Evolutionary conservation across 1,140 invertebrate species (phyloP).

Genomic region (Drosophila eugracilis): DNA sequence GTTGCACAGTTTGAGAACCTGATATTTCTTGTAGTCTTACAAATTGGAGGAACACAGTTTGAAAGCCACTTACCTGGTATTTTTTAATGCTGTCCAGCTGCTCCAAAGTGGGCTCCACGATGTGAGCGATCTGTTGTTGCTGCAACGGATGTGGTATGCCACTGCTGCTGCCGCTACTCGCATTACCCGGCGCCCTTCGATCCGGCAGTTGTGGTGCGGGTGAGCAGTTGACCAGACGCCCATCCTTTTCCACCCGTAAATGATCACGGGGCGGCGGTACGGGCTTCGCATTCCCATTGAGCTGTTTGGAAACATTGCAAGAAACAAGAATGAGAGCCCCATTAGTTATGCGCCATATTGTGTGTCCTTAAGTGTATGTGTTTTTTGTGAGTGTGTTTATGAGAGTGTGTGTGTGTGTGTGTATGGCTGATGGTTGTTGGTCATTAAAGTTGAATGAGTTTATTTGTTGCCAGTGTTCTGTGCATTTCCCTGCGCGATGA

Average conservation of each 20-base stretch:
- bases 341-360: slow-evolving; percentile 27
- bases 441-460: slow-evolving; percentile 27
- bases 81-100: slow-evolving; percentile 95
- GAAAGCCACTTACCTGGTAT: slow-evolving; percentile 90
- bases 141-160: slow-evolving; percentile 54
- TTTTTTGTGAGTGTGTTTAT: slow-evolving; percentile 25
- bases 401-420: slow-evolving; percentile 19
- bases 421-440: slow-evolving; percentile 31
- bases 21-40: slow-evolving; percentile 41
- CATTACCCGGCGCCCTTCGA: slow-evolving; percentile 84
- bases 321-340: neutral
- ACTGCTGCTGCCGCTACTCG: slow-evolving; percentile 56
- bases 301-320: slow-evolving; percentile 29
- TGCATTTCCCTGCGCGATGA: slow-evolving; percentile 16
- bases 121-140: slow-evolving; percentile 85
- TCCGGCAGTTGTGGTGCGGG: slow-evolving; percentile 90
- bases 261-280: slow-evolving; percentile 91
- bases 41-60: slow-evolving; percentile 1
- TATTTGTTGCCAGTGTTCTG: slow-evolving; percentile 29
- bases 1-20: slow-evolving; percentile 12
- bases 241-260: slow-evolving; percentile 87
- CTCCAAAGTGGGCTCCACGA: slow-evolving; percentile 90
- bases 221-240: slow-evolving; percentile 87
- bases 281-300: slow-evolving; percentile 87
- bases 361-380: slow-evolving; percentile 13